phyloP scores from a whole-genome alignment of 2,113 vertebrate genomes.

The Bufo bufo region DNA sequence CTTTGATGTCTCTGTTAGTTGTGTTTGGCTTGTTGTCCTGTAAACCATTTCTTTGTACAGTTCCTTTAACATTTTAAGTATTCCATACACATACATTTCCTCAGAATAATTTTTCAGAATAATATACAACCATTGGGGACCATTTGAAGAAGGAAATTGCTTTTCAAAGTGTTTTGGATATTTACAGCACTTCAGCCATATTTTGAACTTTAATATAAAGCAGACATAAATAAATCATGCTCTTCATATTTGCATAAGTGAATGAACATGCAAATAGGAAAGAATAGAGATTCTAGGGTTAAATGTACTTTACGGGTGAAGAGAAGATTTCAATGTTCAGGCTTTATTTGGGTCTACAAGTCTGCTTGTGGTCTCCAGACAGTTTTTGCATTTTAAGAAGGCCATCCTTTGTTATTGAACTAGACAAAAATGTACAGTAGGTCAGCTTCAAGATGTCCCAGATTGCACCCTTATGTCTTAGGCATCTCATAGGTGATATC shows the following conservation, averaged over 20 bases:
- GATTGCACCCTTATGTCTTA: too few species aligned
- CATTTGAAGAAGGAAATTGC: not conserved
- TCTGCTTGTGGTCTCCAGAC: not conserved
- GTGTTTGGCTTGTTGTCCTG: not conserved
- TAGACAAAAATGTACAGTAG: not conserved
- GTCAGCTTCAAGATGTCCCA: not conserved
- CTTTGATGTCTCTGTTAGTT: not conserved
- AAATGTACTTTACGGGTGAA: not conserved
- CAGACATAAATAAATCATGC: constrained; percentile 40
- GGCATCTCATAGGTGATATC: too few species aligned
- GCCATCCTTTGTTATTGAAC: not conserved
- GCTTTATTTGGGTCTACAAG: not conserved
- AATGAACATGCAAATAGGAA: not conserved
- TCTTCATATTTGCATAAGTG: constrained; percentile 38
- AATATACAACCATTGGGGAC: constrained; percentile 14
- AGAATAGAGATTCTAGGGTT: not conserved
- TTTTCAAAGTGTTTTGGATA: constrained; percentile 34
- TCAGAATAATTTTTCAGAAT: not conserved
- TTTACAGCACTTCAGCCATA: constrained; percentile 12
- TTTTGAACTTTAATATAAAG: constrained; percentile 3
- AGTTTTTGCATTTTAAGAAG: not conserved
- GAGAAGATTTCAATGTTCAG: not conserved
- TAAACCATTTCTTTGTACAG: not conserved
- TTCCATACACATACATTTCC: constrained; percentile 15
- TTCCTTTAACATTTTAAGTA: not conserved